phyloP scores from a whole-genome alignment of 2,888 invertebrate genomes.

The Pocota personata region DNA sequence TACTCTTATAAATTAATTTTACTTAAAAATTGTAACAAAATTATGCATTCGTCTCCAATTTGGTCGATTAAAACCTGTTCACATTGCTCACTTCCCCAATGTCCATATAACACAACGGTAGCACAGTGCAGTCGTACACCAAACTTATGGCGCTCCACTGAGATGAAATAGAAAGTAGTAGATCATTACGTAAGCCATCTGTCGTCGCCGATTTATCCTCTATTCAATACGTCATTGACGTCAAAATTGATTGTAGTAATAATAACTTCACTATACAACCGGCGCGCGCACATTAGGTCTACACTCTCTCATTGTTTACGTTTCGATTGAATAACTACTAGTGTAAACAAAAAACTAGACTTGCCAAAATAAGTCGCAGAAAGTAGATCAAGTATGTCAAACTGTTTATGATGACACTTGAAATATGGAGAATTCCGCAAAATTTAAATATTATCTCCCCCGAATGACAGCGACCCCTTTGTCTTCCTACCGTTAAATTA shows the following conservation, averaged over 20 bases:
- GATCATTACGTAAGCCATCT: conserved; percentile 61
- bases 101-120: conserved; percentile 44
- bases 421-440: background rate
- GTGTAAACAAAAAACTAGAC: conserved; percentile 37
- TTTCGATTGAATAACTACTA: conserved; percentile 29
- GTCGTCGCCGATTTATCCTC: conserved; percentile 25
- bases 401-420: background rate
- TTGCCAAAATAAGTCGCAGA: background rate
- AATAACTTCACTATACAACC: conserved; percentile 13
- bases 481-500: conserved; percentile 32
- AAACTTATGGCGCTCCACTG: background rate
- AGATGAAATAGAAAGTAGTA: conserved; percentile 71
- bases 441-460: conserved; percentile 12
- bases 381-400: conserved; percentile 22
- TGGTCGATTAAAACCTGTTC: conserved; percentile 36
- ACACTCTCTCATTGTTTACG: conserved; percentile 6
- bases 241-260: background rate
- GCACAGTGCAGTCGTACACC: conserved; percentile 11
- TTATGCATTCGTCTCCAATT: conserved; percentile 20
- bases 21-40: background rate
- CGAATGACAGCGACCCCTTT: conserved; percentile 18
- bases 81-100: conserved; percentile 48
- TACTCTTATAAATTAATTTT: conserved; percentile 3
- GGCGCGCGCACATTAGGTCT: conserved; percentile 2
- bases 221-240: conserved; percentile 41